phyloP scores from a whole-genome alignment of 2,888 invertebrate genomes.

The Orchesellides sinensis region DNA sequence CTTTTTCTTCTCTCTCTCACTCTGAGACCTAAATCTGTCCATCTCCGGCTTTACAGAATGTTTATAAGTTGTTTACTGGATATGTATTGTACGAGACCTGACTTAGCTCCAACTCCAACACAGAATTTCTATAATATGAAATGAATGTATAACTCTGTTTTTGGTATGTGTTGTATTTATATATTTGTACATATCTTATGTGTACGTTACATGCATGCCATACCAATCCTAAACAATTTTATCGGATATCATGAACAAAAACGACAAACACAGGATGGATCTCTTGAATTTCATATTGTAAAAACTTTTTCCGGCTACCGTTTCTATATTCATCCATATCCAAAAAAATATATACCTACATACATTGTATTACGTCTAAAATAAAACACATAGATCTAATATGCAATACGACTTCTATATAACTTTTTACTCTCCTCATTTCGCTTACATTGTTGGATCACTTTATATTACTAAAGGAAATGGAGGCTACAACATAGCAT shows the following conservation, averaged over 20 bases:
- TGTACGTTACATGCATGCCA: background rate
- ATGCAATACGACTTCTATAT: no score
- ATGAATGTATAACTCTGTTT: background rate
- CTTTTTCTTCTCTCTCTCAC: slow-evolving; percentile 27
- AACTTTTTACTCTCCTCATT: background rate
- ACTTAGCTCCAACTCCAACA: background rate
- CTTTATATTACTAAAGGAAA: background rate
- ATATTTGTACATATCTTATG: no score
- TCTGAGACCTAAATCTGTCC: slow-evolving; percentile 52
- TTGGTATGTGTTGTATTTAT: background rate
- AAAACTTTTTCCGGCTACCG: background rate
- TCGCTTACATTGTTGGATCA: no score
- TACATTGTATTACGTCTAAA: no score
- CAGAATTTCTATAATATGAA: no score
- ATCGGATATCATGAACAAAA: slow-evolving; percentile 31
- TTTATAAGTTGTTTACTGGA: background rate
- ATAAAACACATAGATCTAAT: no score
- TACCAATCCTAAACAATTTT: slow-evolving; percentile 32
- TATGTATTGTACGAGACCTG: no score
- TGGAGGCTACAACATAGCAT: background rate
- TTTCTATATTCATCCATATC: background rate
- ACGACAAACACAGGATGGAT: slow-evolving; percentile 34
- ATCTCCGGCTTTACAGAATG: slow-evolving; percentile 40
- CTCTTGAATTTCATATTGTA: slow-evolving; percentile 30
- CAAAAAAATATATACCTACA: no score